Base-by-base conservation (phyloP, 2,797 vertebrate species). In the Mormyrus hasselquistii region DNA sequence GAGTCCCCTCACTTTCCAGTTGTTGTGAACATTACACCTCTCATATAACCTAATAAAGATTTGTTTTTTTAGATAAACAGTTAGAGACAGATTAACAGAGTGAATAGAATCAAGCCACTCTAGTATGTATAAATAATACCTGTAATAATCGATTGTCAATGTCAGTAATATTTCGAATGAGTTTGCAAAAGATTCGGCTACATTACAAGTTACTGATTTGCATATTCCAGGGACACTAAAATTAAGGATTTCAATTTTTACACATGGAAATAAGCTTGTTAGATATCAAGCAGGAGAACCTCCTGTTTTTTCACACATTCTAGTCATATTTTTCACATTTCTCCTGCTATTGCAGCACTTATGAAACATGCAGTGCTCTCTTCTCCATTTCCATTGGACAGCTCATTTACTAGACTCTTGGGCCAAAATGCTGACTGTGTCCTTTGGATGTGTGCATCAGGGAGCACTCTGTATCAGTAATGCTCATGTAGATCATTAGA, bases 341-440 rank as follows among this genome's bases (percentile, higher is more conserved):
- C 93, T 93, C 94, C 95, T 96, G 95, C 96, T 93, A 55, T 93
- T 94, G 96, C 95, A 95, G 95, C 94, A 94, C 93, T 96, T 96
- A 94, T 95, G 95, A 94, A 93, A 94, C 92, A 94, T 92, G 89
- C 94, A 94, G 92, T 93, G 93, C 94, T 95, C 94, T 94, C 93
- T 94, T 95, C 96, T 96, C 95, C 94, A 95, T 97, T 96, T 96
- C 96, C 95, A 96, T 96, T 96, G 95, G 95, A 96, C 96, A 96
- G 96, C 96, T 96, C 96, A 97, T 97, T 96, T 97, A 95, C 96
- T 95, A 96, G 95, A 96, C 95, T 95, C 94, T 91, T 19, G 92
- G 49, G 91, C 93, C 92, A 95, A 97, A 96, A 92, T 96, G 96
- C 96, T 97, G 96, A 97, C 96, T 94, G 93, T 91, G 93, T 91